A percentile compares a stretch with the other conserved stretches of the same genome.
Evolutionary conservation across 2,888 invertebrate genomes (phyloP).

Genomic region (Yponomeuta malinellus): DNA sequence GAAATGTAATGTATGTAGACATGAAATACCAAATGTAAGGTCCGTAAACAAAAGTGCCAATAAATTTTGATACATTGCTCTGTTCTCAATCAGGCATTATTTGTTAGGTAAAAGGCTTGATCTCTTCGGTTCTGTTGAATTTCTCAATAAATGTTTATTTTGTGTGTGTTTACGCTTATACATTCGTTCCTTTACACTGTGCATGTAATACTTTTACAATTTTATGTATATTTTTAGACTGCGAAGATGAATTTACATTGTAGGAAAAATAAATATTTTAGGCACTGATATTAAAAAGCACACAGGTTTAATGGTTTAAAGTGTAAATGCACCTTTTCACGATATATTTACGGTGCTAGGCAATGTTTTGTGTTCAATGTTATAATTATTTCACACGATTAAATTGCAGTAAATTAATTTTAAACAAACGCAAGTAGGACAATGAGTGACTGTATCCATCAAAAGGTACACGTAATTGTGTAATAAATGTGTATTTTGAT

Average conservation of each 20-base stretch:
- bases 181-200: conserved; percentile 7
- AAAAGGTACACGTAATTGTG: neutral
- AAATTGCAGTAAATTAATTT: neutral
- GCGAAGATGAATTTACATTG: conserved; percentile 6
- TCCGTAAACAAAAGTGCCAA: conserved; percentile 16
- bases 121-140: conserved; percentile 1
- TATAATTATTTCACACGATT: neutral
- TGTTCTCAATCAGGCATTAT: conserved; percentile 11
- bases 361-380: conserved; percentile 12
- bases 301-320: neutral
- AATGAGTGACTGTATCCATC: too few species aligned
- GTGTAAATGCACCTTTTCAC: neutral
- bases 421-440: neutral
- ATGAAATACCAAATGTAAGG: neutral
- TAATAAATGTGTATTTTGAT: conserved; percentile 61
- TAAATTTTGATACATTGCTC: neutral
- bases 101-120: conserved; percentile 6
- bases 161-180: conserved; percentile 9
- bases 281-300: conserved; percentile 5
- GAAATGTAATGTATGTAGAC: neutral
- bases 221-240: conserved; percentile 1
- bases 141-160: neutral
- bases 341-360: conserved; percentile 9
- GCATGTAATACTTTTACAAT: conserved; percentile 5
- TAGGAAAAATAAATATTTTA: neutral